Percentiles rank a stretch among this genome's conserved stretches.
Evolutionary conservation across 2,113 vertebrate species (phyloP).

Genomic region (Otis tarda): DNA sequence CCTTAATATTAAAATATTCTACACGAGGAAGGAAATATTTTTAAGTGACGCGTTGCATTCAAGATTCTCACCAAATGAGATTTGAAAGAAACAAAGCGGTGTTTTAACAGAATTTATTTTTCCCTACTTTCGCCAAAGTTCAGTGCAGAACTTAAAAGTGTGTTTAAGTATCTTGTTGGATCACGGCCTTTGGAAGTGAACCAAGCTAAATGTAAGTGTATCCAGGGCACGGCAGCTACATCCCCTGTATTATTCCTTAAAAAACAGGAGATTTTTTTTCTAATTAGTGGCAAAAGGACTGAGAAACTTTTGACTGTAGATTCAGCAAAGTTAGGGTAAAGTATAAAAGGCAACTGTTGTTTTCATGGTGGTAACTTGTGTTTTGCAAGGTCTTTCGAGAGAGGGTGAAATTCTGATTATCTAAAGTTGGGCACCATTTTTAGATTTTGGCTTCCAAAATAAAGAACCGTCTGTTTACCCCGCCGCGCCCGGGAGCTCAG

Average conservation of each 20-base stretch:
- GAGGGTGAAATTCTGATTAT: not conserved
- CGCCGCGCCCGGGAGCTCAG: not conserved
- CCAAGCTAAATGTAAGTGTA: conserved; percentile 12
- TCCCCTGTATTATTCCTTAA: not conserved
- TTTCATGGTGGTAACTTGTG: not conserved
- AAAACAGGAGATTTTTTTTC: not conserved
- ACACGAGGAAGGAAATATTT: conserved; percentile 8
- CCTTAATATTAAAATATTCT: conserved; percentile 58
- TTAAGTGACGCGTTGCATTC: not conserved
- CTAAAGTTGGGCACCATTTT: not conserved
- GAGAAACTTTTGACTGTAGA: not conserved
- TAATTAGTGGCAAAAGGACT: not conserved
- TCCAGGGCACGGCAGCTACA: not conserved
- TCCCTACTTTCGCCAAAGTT: not conserved
- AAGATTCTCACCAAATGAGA: not conserved
- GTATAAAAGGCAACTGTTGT: not conserved
- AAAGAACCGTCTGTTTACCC: not conserved
- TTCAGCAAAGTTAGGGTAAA: not conserved
- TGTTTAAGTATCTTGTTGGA: not conserved
- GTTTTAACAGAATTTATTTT: not conserved
- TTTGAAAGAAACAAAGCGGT: conserved; percentile 8
- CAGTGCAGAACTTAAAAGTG: not conserved
- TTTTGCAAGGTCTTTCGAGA: not conserved
- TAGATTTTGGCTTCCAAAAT: not conserved
- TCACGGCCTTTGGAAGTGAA: not conserved